A percentile compares a stretch with the other conserved stretches of the same genome.
These are phyloP conservation scores for Bradynema listronoti DNA, from an alignment of 1,140 invertebrate species.

Conservation along the genomic window DNA sequence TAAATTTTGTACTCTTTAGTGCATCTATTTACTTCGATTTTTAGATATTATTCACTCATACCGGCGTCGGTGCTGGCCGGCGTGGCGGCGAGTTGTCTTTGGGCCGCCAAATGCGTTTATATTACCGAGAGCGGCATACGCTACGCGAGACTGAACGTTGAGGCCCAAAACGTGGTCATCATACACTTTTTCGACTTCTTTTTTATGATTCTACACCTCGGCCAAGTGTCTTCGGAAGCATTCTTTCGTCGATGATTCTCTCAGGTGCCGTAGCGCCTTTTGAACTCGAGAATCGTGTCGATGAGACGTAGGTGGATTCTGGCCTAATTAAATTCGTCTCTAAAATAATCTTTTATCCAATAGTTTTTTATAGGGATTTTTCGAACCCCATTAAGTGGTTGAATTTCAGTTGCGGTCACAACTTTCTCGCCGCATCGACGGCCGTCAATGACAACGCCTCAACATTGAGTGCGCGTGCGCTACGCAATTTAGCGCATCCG, in stretches of 20 bases:
- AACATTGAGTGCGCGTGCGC: slow-evolving; percentile 22
- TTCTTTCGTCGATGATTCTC: slow-evolving; percentile 83
- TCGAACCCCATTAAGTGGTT: too few species aligned
- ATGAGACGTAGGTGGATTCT: slow-evolving; percentile 40
- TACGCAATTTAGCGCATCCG: slow-evolving; percentile 66
- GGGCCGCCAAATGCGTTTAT: slow-evolving; percentile 91
- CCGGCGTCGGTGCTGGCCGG: slow-evolving; percentile 77
- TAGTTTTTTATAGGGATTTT: too few species aligned
- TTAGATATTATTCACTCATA: slow-evolving; percentile 71
- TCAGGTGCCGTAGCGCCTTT: slow-evolving; percentile 56
- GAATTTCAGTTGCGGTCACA: slow-evolving; percentile 42
- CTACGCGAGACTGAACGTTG: slow-evolving; percentile 59
- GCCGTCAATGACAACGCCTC: too few species aligned
- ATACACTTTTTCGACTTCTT: slow-evolving; percentile 91
- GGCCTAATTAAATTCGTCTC: too few species aligned
- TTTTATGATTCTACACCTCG: slow-evolving; percentile 90
- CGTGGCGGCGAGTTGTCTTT: slow-evolving; percentile 84
- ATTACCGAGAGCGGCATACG: slow-evolving; percentile 82
- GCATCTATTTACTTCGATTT: too few species aligned
- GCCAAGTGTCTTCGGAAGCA: slow-evolving; percentile 88
- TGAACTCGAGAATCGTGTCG: slow-evolving; percentile 32
- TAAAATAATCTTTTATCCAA: too few species aligned
- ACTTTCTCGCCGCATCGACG: slow-evolving; percentile 38
- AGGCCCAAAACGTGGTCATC: slow-evolving; percentile 57
- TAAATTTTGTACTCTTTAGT: too few species aligned